A percentile compares a stretch with the other conserved stretches of the same genome.
Conservation (phyloP, 2,113 vertebrate genomes). For the Pseudorhombus dupliciocellatus region DNA sequence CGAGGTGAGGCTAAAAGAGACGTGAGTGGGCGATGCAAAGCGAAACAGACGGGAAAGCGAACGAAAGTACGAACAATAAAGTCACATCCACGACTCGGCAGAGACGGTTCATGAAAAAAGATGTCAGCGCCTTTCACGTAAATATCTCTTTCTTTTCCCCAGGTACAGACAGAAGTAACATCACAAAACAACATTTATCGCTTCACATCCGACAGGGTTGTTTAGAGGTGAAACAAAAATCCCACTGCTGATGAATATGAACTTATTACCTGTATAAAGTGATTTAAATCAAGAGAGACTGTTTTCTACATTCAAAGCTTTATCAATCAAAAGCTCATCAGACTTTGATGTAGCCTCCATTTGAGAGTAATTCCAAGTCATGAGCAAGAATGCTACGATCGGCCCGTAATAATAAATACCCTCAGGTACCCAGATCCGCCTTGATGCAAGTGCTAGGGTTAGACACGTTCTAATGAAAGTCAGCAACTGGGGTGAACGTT, state of each 20-base stretch:
- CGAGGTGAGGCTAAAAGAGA: slow-evolving; percentile 36
- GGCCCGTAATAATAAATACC: not conserved
- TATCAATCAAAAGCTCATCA: slow-evolving; percentile 17
- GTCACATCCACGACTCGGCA: not conserved
- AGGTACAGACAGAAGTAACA: slow-evolving; percentile 14
- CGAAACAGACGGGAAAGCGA: slow-evolving; percentile 9
- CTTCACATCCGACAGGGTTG: slow-evolving; percentile 1
- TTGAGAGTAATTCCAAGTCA: not conserved
- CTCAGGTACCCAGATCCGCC: not conserved
- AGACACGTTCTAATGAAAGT: slow-evolving; percentile 1
- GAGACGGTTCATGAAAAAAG: slow-evolving; percentile 21
- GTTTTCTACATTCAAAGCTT: slow-evolving; percentile 7
- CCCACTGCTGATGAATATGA: slow-evolving; percentile 4
- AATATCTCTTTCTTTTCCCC: slow-evolving; percentile 14
- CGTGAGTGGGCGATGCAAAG: slow-evolving; percentile 23
- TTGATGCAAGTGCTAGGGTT: not conserved
- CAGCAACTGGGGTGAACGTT: not conserved
- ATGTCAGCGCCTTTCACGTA: slow-evolving; percentile 13
- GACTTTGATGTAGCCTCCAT: slow-evolving; percentile 11
- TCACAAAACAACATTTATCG: not conserved
- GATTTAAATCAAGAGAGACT: not conserved
- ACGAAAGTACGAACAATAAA: slow-evolving; percentile 28
- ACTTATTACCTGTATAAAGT: slow-evolving; percentile 2
- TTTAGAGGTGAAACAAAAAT: not conserved
- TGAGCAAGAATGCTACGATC: not conserved